Percentiles rank a stretch among this genome's conserved stretches.
Evolutionary conservation across 2,113 vertebrate genomes (phyloP).

Genomic region (Menura novaehollandiae): DNA sequence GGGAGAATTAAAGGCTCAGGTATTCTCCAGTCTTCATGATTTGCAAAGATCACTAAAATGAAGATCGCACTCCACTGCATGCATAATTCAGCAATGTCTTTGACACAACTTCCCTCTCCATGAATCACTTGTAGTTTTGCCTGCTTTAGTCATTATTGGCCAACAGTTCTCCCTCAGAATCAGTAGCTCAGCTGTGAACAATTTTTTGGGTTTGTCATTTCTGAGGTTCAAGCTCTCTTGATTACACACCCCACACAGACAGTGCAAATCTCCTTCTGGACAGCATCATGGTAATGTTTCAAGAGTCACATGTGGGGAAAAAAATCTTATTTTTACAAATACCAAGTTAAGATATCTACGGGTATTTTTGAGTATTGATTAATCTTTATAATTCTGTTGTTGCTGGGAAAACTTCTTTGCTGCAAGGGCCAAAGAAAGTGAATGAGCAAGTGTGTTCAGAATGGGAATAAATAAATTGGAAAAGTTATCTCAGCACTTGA

Average conservation of each 20-base stretch:
- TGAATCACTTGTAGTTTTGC: background rate
- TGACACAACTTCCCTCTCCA: background rate
- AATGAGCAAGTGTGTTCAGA: background rate
- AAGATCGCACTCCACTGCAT: background rate
- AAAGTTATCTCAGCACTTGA: background rate
- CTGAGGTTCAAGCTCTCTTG: background rate
- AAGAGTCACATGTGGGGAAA: background rate
- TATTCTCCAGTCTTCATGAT: background rate
- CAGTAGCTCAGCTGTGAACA: background rate
- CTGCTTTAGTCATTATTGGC: background rate
- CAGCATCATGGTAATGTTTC: background rate
- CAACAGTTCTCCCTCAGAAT: background rate
- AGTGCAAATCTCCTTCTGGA: background rate
- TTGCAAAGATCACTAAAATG: background rate
- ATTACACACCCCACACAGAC: background rate
- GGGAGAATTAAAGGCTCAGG: background rate
- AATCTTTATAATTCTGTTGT: background rate
- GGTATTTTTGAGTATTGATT: background rate
- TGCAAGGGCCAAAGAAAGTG: background rate
- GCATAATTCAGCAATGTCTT: background rate
- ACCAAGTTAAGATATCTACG: background rate
- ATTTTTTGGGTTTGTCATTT: background rate
- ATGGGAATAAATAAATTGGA: background rate
- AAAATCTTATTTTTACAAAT: background rate
- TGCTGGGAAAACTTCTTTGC: background rate